Conservation (phyloP, 2,113 vertebrate species). For the Syrrhaptes paradoxus region DNA sequence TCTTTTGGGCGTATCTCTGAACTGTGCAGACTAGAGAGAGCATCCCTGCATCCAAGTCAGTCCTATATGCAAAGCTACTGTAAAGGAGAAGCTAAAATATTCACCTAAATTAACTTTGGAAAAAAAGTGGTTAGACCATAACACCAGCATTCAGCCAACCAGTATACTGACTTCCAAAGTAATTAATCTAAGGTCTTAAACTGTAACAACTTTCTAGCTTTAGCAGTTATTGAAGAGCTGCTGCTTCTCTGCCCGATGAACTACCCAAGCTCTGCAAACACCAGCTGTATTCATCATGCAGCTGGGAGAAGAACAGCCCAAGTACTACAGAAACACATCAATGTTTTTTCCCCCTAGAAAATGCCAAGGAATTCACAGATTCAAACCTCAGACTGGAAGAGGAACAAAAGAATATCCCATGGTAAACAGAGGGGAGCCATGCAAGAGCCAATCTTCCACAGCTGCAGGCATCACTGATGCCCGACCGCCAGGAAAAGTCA, state of each 20-base stretch:
- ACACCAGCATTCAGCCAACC: not conserved
- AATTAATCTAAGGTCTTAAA: not conserved
- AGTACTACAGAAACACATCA: not conserved
- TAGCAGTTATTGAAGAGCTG: not conserved
- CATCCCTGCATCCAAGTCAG: not conserved
- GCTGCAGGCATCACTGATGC: rapidly evolving
- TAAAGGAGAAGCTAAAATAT: not conserved
- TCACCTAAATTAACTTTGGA: not conserved
- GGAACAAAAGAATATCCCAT: not conserved
- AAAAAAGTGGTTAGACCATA: not conserved
- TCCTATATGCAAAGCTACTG: not conserved
- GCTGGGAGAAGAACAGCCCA: not conserved
- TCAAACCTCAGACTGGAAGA: not conserved
- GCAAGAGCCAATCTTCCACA: not conserved
- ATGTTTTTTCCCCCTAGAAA: not conserved
- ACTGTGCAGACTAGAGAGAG: not conserved
- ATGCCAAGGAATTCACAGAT: not conserved
- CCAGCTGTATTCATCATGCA: not conserved
- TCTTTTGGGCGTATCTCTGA: not conserved
- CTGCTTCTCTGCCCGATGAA: not conserved
- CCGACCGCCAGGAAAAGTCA: rapidly evolving
- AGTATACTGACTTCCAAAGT: not conserved
- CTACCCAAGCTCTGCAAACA: not conserved
- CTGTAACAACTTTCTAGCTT: not conserved
- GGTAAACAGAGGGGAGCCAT: not conserved